Evolutionary conservation across 2,888 invertebrate genomes (phyloP), one percentile per base, ranked within the genome.

Genomic region (Allacma fusca): DNA sequence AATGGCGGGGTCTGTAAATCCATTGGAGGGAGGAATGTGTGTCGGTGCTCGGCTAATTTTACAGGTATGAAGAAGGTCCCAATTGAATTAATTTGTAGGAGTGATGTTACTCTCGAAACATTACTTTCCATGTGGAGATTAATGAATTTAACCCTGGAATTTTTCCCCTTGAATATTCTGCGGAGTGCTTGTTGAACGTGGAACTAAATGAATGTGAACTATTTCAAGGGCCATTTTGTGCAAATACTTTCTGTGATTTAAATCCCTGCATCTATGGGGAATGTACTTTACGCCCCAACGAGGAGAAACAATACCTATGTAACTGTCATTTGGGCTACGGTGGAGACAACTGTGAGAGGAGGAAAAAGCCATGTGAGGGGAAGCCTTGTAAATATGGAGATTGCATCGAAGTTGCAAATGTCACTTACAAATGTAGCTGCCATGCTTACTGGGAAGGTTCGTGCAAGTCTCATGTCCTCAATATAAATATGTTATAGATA

Each of bases 371-470:
- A 0, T 94, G 94, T 86, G 91, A 91, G 24, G 88, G 91, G 0
- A 89, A 90, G 81, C 93, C 93, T 0, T 94, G 94, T 86, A 92
- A 91, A 77, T 88, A 93, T 23, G 94, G 94, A 1, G 90, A 91
- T 24, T 94, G 94, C 85, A 87, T 90, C 16, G 92, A 92, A 84
- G 88, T 89, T 68, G 91, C 90, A 43, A 85, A 85, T 72, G 85
- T 86, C 43, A 89, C 89, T 0, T 93, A 91, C 85, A 87, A 90
- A 77, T 94, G 94, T 85, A 89, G 90, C 82, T 90, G 94, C 85
- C 91, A 92, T 85, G 92, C 92, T 0, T 93, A 92, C 87, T 92
- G 91, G 91, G 91, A 91, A 85, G 92, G 92, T 87, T 82, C 82
- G 74, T 19, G 26, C 50, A 68, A 50, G 2, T 50, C 50, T 19